Evolutionary conservation across 2,888 invertebrate species (phyloP).

Genomic region (Scaptomyza reducta): DNA sequence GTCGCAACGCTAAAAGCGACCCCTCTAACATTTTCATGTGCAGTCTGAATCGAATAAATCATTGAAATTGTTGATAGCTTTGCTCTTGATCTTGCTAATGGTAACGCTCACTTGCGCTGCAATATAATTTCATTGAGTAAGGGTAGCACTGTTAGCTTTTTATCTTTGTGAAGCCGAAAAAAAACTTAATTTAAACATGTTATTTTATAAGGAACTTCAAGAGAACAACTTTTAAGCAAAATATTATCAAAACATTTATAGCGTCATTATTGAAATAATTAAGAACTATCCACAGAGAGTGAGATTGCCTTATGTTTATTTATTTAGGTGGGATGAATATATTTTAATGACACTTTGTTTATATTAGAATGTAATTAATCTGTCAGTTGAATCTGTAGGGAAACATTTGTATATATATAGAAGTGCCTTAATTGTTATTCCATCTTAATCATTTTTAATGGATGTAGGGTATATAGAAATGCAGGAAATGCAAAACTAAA

Average conservation of each 20-base stretch:
- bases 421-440: neutral
- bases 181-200: neutral
- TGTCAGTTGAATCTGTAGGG: neutral
- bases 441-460: slow-evolving; percentile 1
- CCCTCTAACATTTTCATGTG: slow-evolving; percentile 53
- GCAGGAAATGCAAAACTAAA: neutral
- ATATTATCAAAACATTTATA: too few relatives aligned
- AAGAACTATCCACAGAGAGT: neutral
- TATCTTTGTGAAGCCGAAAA: neutral
- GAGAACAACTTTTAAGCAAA: neutral
- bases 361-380: neutral
- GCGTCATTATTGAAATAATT: neutral
- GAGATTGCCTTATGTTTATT: neutral
- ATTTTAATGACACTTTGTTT: neutral
- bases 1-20: slow-evolving; percentile 20
- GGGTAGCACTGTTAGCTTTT: neutral
- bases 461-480: neutral
- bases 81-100: neutral
- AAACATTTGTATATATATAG: neutral
- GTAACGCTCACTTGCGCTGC: slow-evolving; percentile 17
- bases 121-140: neutral
- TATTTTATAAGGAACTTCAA: neutral
- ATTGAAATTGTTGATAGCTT: slow-evolving; percentile 43
- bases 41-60: slow-evolving; percentile 62
- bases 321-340: neutral